Conservation (phyloP, 2,888 invertebrate species). For the Lasioglossum zephyrum region DNA sequence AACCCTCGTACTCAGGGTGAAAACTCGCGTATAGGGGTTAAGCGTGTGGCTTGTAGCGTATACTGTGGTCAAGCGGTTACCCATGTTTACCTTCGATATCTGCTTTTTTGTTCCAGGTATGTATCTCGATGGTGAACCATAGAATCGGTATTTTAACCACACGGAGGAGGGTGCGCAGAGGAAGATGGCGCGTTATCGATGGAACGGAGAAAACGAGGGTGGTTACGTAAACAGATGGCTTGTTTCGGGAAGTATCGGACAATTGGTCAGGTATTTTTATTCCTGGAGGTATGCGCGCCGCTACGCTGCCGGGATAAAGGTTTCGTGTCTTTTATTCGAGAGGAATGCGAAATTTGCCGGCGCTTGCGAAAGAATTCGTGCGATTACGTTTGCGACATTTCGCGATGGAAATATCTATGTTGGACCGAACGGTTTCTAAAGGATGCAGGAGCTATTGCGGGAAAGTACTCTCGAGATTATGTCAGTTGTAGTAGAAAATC, state of each 20-base stretch:
- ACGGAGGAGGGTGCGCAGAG: background rate
- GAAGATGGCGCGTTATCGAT: conserved; percentile 14
- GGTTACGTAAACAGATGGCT: conserved; percentile 10
- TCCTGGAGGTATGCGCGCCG: background rate
- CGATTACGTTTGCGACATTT: background rate
- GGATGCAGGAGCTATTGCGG: background rate
- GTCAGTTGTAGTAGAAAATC: background rate
- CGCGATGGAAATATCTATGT: background rate
- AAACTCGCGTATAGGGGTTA: background rate
- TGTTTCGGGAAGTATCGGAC: conserved; percentile 4
- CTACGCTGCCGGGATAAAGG: background rate
- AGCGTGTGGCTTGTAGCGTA: background rate
- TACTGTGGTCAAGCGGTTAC: background rate
- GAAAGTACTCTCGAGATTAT: background rate
- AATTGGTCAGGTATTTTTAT: background rate
- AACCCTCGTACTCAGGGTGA: background rate
- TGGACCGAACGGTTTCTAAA: background rate
- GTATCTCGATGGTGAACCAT: conserved; percentile 4
- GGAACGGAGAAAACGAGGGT: background rate
- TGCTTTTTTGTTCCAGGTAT: conserved; percentile 11
- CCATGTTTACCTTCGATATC: conserved; percentile 9
- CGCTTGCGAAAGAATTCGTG: background rate
- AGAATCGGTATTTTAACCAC: conserved; percentile 10
- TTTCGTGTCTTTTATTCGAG: background rate
- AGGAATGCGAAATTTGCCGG: background rate